These are phyloP conservation scores for Caenorhabditis latens DNA, from an alignment of 1,140 invertebrate species.

Conservation along the genomic window DNA sequence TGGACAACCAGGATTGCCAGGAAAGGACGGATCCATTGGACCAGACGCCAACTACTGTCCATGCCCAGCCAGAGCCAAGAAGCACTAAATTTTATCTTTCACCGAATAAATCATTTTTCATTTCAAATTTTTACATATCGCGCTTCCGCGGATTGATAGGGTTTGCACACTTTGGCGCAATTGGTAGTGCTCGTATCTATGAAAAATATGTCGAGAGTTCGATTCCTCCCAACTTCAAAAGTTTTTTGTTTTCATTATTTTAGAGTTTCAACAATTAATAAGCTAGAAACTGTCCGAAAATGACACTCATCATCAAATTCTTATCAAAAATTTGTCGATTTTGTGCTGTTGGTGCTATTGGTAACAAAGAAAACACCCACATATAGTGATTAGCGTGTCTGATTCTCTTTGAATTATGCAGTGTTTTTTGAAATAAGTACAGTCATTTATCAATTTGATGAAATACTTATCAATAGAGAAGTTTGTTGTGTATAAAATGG, in stretches of 20 bases:
- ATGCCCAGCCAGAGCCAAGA: constrained; percentile 57
- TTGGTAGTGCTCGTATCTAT: no score
- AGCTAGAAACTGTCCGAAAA: neutral
- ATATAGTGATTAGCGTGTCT: constrained; percentile 16
- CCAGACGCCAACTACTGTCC: constrained; percentile 59
- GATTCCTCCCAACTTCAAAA: no score
- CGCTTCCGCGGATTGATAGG: no score
- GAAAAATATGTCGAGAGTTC: no score
- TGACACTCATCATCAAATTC: constrained; percentile 15
- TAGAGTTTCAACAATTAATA: neutral
- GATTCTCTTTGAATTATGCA: neutral
- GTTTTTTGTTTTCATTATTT: no score
- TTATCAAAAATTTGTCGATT: constrained; percentile 3
- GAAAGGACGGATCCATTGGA: constrained; percentile 53
- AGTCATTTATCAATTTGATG: constrained; percentile 18
- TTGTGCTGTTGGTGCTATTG: constrained; percentile 22
- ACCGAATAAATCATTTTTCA: neutral
- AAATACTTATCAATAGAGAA: neutral
- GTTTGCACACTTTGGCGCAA: no score
- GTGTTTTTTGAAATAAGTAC: neutral
- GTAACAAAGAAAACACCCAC: constrained; percentile 38
- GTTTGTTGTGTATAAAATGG: constrained; percentile 19
- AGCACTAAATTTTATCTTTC: constrained; percentile 39
- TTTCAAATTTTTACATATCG: neutral
- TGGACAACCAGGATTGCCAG: constrained; percentile 50